phyloP scores from a whole-genome alignment of 2,888 invertebrate genomes.

The Punctoribates punctum region DNA sequence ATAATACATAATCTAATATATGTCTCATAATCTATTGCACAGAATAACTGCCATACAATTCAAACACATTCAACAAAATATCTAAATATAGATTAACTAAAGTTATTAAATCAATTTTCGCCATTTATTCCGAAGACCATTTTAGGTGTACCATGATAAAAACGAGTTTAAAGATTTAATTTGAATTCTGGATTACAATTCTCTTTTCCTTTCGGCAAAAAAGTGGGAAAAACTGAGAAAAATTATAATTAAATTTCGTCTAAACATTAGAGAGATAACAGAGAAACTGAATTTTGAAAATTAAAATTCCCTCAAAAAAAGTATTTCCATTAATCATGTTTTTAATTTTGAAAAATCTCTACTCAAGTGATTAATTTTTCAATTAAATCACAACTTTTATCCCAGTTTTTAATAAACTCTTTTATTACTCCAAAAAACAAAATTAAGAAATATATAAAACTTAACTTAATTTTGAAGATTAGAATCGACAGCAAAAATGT shows the following conservation, averaged over 20 bases:
- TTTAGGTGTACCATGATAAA: no score
- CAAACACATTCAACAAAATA: conserved; percentile 9
- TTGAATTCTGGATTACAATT: neutral
- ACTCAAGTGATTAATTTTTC: neutral
- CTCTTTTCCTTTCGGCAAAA: neutral
- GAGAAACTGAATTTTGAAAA: neutral
- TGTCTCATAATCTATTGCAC: conserved; percentile 11
- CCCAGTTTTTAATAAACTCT: neutral
- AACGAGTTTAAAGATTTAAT: neutral
- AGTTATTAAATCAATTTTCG: neutral
- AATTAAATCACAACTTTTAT: neutral
- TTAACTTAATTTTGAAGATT: no score
- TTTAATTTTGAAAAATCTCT: conserved; percentile 1
- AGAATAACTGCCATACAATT: neutral
- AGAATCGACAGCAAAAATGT: no score
- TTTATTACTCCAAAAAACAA: no score
- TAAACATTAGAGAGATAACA: no score
- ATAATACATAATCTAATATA: conserved; percentile 24
- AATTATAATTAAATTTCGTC: no score
- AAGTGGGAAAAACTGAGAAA: no score
- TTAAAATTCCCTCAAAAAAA: neutral
- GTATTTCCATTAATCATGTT: neutral
- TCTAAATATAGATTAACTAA: neutral
- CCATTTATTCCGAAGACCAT: no score
- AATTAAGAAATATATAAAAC: no score